Percentiles rank a stretch among this genome's conserved stretches.
Evolutionary conservation across 1,140 invertebrate genomes (phyloP).

Genomic region (Pseudomyrmex gracilis): DNA sequence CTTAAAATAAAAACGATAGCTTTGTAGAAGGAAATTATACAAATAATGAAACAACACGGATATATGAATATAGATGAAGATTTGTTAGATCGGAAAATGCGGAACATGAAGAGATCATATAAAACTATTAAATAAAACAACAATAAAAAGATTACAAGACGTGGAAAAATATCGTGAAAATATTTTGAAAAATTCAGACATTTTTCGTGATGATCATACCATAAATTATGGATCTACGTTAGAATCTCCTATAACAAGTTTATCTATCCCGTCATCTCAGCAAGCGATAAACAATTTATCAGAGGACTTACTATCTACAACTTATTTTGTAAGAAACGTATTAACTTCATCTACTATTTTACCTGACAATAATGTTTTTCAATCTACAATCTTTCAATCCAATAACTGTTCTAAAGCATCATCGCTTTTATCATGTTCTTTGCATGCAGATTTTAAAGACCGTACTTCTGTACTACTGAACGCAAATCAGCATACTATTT

Average conservation of each 20-base stretch:
- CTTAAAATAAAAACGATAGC: not conserved
- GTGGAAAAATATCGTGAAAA: not conserved
- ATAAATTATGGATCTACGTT: not conserved
- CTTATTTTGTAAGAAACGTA: no score
- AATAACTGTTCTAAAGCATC: no score
- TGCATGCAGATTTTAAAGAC: not conserved
- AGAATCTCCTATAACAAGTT: not conserved
- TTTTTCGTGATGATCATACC: not conserved
- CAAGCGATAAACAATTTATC: not conserved
- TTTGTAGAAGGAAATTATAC: not conserved
- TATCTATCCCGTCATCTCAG: not conserved
- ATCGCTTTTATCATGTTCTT: no score
- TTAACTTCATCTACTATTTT: no score
- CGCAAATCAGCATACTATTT: not conserved
- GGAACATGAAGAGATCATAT: not conserved
- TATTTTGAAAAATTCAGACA: not conserved
- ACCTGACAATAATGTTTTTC: no score
- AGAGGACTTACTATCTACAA: not conserved
- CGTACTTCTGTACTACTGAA: not conserved
- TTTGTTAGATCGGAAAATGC: not conserved
- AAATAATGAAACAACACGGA: not conserved
- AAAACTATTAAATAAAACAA: constrained; percentile 1
- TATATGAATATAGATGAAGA: not conserved
- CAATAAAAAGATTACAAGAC: not conserved
- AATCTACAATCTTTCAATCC: no score